Evolutionary conservation across 2,888 invertebrate species (phyloP), one percentile per base, ranked within the genome.

Genomic region (Blastobasis adustella): DNA sequence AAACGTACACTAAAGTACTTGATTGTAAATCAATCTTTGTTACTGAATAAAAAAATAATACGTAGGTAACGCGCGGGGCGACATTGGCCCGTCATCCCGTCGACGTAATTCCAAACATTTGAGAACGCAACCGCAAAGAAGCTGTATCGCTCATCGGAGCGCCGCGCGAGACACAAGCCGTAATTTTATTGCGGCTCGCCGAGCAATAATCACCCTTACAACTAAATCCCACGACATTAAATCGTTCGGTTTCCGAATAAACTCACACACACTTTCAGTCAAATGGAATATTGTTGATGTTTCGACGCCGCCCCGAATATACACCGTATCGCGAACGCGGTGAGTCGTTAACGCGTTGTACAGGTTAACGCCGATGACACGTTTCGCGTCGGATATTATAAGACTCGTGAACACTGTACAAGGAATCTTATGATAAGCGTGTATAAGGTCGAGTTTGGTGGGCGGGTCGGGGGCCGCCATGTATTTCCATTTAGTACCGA

Each of bases 171-270:
- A 81, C 82, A 79, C 73, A 69, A 72, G 69, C 73, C 73, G 76
- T 82, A 79, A 82, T 82, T 82, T 83, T 82, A 80, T 77, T 81
- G 82, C 79, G 76, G 77, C 76, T 74, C 74, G 72, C 71, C 65
- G 64, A 62, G 65, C 73, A 65, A 81, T 82, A 81, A 71, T 72
- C 71, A 69, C 69, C 76, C 80, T 76, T 86, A 76, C 71, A 59
- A 60, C 74, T 58, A 65, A 67, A 63, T 54, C 49, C 54, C 63
- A 79, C 69, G 76, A 67, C 62, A 67, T 70, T 70, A 77, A 79
- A 73, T 83, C 65, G 72, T 61, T 73, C 66, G 69, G 62, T 69
- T 59, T 56, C 57, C 56, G 58, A 56, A 57, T 58, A 61, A 65
- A 61, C 69, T 67, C 68, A 66, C 70, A 69, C 73, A 75, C 68